Evolutionary conservation across 64 coral and sea anemone species (phyloP).

Genomic region (Actinia tenebrosa): DNA sequence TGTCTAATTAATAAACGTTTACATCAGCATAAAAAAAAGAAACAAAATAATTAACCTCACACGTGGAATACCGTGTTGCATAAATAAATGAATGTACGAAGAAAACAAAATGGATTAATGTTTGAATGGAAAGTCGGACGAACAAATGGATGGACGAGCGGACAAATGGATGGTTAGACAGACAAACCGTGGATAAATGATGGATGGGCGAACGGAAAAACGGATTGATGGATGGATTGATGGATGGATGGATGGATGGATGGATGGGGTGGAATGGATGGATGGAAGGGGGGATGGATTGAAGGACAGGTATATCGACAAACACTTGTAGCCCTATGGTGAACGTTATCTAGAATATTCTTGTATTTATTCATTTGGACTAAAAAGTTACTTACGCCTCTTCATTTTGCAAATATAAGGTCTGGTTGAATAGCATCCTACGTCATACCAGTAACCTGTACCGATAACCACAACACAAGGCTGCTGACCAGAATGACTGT

Average conservation of each 20-base stretch:
- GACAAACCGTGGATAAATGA: not conserved
- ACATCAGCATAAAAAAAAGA: too few relatives aligned
- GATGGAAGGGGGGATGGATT: not conserved
- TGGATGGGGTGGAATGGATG: not conserved
- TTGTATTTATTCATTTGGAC: not conserved
- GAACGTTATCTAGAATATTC: not conserved
- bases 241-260: not conserved
- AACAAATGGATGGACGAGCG: not conserved
- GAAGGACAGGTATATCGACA: too few relatives aligned
- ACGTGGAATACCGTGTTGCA: too few relatives aligned
- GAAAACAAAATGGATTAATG: too few relatives aligned
- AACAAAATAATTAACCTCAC: too few relatives aligned
- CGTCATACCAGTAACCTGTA: conserved; percentile 81
- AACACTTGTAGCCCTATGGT: not conserved
- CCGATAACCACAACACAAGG: conserved; percentile 80
- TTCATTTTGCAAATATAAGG: conserved; percentile 73
- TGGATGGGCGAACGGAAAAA: not conserved
- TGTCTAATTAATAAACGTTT: too few relatives aligned
- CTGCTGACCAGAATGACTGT: conserved; percentile 89
- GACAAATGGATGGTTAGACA: not conserved
- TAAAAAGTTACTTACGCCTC: conserved; percentile 52
- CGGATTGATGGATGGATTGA: not conserved
- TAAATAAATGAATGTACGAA: too few relatives aligned
- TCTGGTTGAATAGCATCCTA: conserved; percentile 67
- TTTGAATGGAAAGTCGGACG: too few relatives aligned